phyloP scores from a whole-genome alignment of 2,888 invertebrate species.

The Hydraecia micacea region DNA sequence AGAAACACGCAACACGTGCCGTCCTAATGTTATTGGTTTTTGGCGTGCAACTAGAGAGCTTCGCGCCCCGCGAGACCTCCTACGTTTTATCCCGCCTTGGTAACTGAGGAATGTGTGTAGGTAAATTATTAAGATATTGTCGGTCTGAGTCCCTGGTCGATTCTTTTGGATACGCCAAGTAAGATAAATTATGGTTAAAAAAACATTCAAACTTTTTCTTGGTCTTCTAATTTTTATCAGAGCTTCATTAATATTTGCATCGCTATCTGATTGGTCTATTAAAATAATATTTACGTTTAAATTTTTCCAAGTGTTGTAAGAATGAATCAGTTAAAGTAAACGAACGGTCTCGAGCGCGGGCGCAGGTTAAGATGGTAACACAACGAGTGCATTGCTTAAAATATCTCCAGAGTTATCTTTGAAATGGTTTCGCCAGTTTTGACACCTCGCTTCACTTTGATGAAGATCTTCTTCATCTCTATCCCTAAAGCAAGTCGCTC shows the following conservation, averaged over 20 bases:
- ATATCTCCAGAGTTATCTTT: background rate
- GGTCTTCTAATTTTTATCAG: background rate
- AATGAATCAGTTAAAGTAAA: constrained; percentile 65
- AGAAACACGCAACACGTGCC: constrained; percentile 79
- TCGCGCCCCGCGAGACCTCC: constrained; percentile 79
- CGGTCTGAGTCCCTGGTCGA: constrained; percentile 68
- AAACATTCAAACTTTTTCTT: background rate
- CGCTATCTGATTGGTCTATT: constrained; percentile 22
- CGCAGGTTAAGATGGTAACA: constrained; percentile 48
- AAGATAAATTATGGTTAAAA: background rate
- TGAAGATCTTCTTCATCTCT: background rate
- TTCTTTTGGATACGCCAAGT: constrained; percentile 28
- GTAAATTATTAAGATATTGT: constrained; percentile 79
- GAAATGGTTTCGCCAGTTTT: background rate
- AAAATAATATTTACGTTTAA: constrained; percentile 58
- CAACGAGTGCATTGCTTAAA: constrained; percentile 35
- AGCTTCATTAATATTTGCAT: constrained; percentile 44
- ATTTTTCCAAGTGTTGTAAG: constrained; percentile 65
- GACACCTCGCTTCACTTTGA: background rate
- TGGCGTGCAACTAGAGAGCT: constrained; percentile 76
- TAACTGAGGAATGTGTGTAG: constrained; percentile 76
- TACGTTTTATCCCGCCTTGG: constrained; percentile 81
- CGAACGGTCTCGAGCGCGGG: constrained; percentile 61
- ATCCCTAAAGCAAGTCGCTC: background rate
- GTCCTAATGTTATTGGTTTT: constrained; percentile 88